These are phyloP conservation scores for Zapus hudsonius DNA, from an alignment of 2,113 vertebrate genomes.

Conservation along the genomic window DNA sequence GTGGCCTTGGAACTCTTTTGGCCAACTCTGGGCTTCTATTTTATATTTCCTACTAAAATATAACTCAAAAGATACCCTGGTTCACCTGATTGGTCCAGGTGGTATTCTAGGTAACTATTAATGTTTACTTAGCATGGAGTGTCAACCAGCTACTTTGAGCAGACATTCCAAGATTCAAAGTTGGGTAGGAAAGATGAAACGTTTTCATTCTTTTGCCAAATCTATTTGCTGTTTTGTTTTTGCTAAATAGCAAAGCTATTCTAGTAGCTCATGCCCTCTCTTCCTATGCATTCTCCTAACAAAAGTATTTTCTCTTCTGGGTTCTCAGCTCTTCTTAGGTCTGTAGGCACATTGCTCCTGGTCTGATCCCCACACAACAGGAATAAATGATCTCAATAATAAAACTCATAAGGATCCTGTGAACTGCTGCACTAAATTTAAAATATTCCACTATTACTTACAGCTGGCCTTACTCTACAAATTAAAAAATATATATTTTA, in stretches of 20 bases:
- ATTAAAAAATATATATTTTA: slow-evolving; percentile 21
- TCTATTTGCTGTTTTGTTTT: neutral
- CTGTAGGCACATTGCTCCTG: neutral
- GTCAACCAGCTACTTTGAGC: neutral
- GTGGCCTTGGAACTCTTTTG: slow-evolving; percentile 29
- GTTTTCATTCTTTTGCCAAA: neutral
- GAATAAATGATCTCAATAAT: neutral
- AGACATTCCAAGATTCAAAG: neutral
- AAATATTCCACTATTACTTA: neutral
- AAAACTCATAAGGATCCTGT: neutral
- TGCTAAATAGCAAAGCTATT: neutral
- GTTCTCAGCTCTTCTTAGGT: neutral
- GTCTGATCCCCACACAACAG: neutral
- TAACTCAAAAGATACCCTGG: neutral
- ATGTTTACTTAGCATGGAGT: neutral
- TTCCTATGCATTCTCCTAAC: neutral
- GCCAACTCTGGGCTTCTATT: neutral
- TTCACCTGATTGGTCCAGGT: neutral
- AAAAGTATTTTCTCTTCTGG: neutral
- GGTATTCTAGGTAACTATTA: neutral
- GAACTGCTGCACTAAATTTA: neutral
- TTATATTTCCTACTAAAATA: neutral
- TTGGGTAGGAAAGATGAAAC: neutral
- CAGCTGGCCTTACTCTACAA: neutral
- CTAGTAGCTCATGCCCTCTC: neutral